Evolutionary conservation across 1,140 invertebrate genomes (phyloP).

Genomic region (Liolophura sinensis): DNA sequence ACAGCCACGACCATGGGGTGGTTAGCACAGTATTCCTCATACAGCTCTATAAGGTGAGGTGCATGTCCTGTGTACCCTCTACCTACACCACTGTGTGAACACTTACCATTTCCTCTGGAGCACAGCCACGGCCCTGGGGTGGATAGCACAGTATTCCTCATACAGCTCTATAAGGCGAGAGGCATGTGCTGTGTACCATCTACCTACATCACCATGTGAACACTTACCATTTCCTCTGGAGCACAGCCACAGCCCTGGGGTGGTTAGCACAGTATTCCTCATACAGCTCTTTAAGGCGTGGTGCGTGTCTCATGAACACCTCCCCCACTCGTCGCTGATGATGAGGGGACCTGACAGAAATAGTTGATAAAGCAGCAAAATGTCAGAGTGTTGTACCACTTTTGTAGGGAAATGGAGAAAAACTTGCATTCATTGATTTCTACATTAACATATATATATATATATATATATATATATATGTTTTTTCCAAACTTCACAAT

Average conservation of each 20-base stretch:
- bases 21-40: too few species aligned
- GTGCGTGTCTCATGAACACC: conserved; percentile 84
- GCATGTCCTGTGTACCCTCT: too few species aligned
- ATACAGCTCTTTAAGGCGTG: conserved; percentile 84
- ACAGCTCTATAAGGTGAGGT: too few species aligned
- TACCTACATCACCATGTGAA: neutral
- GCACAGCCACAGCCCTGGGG: conserved; percentile 86
- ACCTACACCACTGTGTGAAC: too few species aligned
- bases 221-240: conserved; percentile 59
- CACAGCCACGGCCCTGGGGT: too few species aligned
- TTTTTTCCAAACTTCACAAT: neutral
- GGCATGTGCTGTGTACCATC: too few species aligned
- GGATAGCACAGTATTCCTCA: too few species aligned
- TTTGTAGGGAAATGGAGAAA: neutral
- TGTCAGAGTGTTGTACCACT: neutral
- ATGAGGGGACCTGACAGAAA: conserved; percentile 63
- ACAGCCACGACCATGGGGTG: too few species aligned
- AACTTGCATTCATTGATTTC: neutral
- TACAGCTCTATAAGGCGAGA: too few species aligned
- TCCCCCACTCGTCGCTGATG: conserved; percentile 86
- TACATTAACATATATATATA: neutral
- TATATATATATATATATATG: too few species aligned
- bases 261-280: conserved; percentile 87
- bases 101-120: too few species aligned
- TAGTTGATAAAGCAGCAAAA: neutral